Percentiles rank a stretch among this genome's conserved stretches.
phyloP scores from a whole-genome alignment of 1,140 invertebrate species.

The Aporrectodea caliginosa region DNA sequence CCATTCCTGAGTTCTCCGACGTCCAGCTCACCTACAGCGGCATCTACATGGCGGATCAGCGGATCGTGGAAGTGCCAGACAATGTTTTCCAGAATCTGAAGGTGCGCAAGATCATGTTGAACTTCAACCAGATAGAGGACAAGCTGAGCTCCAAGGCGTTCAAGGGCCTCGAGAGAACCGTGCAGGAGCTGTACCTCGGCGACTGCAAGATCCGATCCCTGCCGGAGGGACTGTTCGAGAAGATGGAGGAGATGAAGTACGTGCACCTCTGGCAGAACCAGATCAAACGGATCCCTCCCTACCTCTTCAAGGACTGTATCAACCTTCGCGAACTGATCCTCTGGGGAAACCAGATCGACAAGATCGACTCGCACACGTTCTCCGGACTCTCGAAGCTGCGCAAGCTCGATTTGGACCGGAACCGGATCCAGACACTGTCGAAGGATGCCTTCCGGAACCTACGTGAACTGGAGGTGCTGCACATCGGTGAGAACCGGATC shows the following conservation, averaged over 20 bases:
- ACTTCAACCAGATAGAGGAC: constrained; percentile 27
- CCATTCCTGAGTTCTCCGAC: neutral
- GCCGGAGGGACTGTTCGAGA: constrained; percentile 2
- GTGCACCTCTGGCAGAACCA: constrained; percentile 26
- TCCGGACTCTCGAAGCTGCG: constrained; percentile 18
- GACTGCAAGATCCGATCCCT: constrained; percentile 13
- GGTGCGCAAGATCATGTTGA: constrained; percentile 27
- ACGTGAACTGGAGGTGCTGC: constrained; percentile 61
- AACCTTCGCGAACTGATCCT: constrained; percentile 22
- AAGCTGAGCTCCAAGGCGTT: constrained; percentile 6
- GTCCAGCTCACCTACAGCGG: neutral
- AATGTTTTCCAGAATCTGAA: constrained; percentile 9
- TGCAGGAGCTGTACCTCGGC: constrained; percentile 24
- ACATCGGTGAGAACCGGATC: constrained; percentile 67
- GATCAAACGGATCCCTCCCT: constrained; percentile 8
- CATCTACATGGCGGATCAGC: neutral
- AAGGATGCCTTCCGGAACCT: constrained; percentile 23
- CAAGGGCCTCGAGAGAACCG: neutral
- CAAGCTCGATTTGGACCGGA: constrained; percentile 21
- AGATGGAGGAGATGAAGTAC: constrained; percentile 4
- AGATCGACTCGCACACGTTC: constrained; percentile 15
- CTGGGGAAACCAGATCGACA: constrained; percentile 23
- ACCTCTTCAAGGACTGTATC: constrained; percentile 8
- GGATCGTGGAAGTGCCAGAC: neutral
- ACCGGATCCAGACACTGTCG: constrained; percentile 6